phyloP scores from a whole-genome alignment of 2,113 vertebrate genomes.

The Eurypyga helias region DNA sequence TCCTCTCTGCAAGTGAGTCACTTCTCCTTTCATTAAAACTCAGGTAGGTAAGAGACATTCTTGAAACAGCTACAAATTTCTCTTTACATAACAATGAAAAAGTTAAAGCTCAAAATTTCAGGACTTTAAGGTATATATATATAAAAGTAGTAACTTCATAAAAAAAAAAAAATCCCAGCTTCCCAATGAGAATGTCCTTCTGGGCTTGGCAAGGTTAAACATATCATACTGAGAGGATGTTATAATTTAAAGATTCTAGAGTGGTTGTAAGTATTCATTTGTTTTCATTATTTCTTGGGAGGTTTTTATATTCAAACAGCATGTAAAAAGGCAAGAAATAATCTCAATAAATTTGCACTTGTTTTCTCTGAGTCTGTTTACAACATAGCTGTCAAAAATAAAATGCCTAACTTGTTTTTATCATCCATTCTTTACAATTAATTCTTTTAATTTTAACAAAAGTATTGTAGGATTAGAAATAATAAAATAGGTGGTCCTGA shows the following conservation, averaged over 20 bases:
- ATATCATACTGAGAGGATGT: not conserved
- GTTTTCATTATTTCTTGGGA: not conserved
- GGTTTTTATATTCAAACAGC: not conserved
- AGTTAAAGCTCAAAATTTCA: not conserved
- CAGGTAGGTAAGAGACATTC: not conserved
- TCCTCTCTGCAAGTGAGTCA: constrained; percentile 27
- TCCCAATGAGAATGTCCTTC: not conserved
- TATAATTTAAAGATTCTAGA: not conserved
- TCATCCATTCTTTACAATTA: not conserved
- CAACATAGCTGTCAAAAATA: not conserved
- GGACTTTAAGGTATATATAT: not conserved
- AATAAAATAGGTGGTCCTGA: not conserved
- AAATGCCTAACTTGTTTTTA: not conserved
- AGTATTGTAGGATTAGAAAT: not conserved
- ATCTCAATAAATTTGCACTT: not conserved
- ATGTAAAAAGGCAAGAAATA: not conserved
- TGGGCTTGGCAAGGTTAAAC: not conserved
- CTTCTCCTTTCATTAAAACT: constrained; percentile 35
- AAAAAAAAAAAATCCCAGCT: not conserved
- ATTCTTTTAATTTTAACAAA: not conserved
- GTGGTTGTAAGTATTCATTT: not conserved
- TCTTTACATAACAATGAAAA: constrained; percentile 32
- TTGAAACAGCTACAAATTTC: constrained; percentile 25
- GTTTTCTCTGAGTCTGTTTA: not conserved
- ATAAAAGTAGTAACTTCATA: not conserved